Evolutionary conservation across 2,113 vertebrate genomes (phyloP).

Genomic region (Phrynosoma platyrhinos): DNA sequence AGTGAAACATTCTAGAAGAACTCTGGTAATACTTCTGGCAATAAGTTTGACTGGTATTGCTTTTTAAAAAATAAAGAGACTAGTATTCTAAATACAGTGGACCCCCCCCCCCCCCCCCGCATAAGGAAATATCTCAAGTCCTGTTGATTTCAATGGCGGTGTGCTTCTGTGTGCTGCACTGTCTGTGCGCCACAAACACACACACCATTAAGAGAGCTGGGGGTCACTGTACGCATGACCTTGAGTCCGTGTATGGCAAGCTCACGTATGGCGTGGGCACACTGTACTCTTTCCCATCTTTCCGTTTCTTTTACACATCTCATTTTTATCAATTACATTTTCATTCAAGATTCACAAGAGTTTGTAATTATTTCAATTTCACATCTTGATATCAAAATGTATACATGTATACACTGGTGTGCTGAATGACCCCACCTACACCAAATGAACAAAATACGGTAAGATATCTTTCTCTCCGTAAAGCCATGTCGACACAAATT

Average conservation of each 20-base stretch:
- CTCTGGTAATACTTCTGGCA: neutral
- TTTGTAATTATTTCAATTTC: conserved; percentile 60
- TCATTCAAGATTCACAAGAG: conserved; percentile 51
- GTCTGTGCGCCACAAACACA: too few relatives aligned
- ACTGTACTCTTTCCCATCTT: neutral
- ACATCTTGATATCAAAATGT: conserved; percentile 50
- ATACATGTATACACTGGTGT: neutral
- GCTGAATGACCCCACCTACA: too few relatives aligned
- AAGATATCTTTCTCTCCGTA: conserved; percentile 48
- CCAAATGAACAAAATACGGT: conserved; percentile 52
- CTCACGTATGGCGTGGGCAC: too few relatives aligned
- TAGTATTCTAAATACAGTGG: neutral
- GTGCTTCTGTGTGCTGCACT: too few relatives aligned
- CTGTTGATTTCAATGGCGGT: too few relatives aligned
- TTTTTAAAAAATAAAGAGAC: conserved; percentile 15
- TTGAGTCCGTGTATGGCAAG: too few relatives aligned
- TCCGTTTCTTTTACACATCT: conserved; percentile 49
- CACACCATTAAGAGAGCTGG: too few relatives aligned
- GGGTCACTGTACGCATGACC: too few relatives aligned
- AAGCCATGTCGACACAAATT: conserved; percentile 44
- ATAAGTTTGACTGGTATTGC: neutral
- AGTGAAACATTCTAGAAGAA: rapidly evolving
- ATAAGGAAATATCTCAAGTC: too few relatives aligned
- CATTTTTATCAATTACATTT: conserved; percentile 45
- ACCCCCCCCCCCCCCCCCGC: too few relatives aligned